Base-by-base conservation (phyloP, 1,140 invertebrate genomes). In the Stegodyphus dumicola region DNA sequence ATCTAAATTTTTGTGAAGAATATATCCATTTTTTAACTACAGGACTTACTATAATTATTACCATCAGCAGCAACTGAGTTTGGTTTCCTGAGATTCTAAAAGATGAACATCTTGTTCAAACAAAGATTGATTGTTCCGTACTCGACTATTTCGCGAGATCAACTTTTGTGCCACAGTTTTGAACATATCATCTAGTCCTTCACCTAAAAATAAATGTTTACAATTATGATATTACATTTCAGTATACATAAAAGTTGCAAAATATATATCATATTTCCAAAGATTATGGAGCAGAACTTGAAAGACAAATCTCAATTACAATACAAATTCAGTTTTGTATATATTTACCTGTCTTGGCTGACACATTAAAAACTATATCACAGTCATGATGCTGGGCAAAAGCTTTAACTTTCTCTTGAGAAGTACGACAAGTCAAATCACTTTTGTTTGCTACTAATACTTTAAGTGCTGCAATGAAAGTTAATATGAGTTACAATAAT, bases 301-400 rank as follows among this genome's bases (percentile, higher is more conserved):
- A 33, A 33, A 33, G 33, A 33, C 3, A 33, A 33, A 33, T 33
- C 33, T 33, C 33, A 33, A 33, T 60, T 60, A 60, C 9, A 60
- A 60, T 60, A 60, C 56, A 60, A 60, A 60, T 60, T 33, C 33
- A 33, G 33, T 33, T 33, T 33, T 33, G 33, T 33, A 33, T 33
- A 33, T 60, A 60, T 64, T 6, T 73, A 86, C 85, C 85, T 80
- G 85, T 86, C 56, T 86, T 86, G 52, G 85, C 85, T 53, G 85
- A 86, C 67, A 86, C 70, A 76, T 80, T 79, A 64, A 86, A 86
- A 11, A 86, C 85, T 53, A 86, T 86, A 86, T 86, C 85, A 81
- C 85, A 86, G 69, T 86, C 77, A 86, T 86, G 85, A 66, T 86
- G 76, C 56, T 80, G 85, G 65, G 85, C 85, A 77, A 86, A 86